A percentile compares a stretch with the other conserved stretches of the same genome.
Conservation (phyloP, 2,888 invertebrate species). For the Panopea generosa region DNA sequence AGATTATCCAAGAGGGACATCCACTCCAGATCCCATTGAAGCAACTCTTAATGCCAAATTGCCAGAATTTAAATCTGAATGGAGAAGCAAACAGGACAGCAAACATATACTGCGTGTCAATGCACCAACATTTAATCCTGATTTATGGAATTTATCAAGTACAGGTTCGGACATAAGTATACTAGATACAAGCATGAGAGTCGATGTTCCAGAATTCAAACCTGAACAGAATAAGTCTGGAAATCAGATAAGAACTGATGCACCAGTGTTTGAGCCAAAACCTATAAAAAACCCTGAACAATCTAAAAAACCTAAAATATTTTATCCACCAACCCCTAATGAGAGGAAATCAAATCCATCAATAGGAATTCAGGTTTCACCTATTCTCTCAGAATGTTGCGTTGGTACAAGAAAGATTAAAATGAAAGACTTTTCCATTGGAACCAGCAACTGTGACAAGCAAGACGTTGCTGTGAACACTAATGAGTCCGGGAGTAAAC, state of each 20-base stretch:
- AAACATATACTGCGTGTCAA: slow-evolving; percentile 15
- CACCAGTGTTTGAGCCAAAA: slow-evolving; percentile 16
- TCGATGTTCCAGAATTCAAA: slow-evolving; percentile 31
- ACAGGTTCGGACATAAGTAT: slow-evolving; percentile 12
- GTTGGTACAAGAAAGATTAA: slow-evolving; percentile 29
- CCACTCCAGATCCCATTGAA: slow-evolving; percentile 26
- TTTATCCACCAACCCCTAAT: slow-evolving; percentile 16
- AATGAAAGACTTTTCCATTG: slow-evolving; percentile 33
- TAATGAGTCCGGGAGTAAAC: background rate
- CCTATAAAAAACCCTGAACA: background rate
- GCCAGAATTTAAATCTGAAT: slow-evolving; percentile 27
- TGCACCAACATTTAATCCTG: slow-evolving; percentile 36
- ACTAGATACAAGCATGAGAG: slow-evolving; percentile 22
- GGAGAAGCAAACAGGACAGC: slow-evolving; percentile 6
- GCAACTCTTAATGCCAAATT: slow-evolving; percentile 17
- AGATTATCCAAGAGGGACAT: slow-evolving; percentile 7
- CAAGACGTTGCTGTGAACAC: slow-evolving; percentile 52
- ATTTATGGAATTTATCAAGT: slow-evolving; percentile 20
- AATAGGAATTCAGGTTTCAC: slow-evolving; percentile 39
- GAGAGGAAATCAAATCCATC: slow-evolving; percentile 15
- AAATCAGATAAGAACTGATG: background rate
- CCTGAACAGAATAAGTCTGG: slow-evolving; percentile 3
- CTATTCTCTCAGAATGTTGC: slow-evolving; percentile 11
- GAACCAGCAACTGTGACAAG: slow-evolving; percentile 34
- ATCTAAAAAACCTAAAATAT: slow-evolving; percentile 1